Conservation (phyloP, 2,113 vertebrate species). For the Barbus barbus region DNA sequence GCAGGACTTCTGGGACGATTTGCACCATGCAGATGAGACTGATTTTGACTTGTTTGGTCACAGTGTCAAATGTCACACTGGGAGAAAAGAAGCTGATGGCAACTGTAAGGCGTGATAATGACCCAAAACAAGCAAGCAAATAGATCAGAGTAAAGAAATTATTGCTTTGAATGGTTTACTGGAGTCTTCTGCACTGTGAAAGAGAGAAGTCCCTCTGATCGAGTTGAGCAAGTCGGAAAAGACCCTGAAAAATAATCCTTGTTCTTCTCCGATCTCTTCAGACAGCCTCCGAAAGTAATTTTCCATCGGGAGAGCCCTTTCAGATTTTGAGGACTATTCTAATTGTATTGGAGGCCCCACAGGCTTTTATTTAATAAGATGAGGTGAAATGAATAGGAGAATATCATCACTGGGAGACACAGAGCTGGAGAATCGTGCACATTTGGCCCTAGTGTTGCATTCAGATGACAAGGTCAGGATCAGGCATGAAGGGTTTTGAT, state of each 20-base stretch:
- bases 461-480: constrained; percentile 4
- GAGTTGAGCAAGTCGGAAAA: neutral
- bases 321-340: constrained; percentile 65
- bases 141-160: too few species aligned
- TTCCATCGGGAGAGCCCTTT: neutral
- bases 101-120: neutral
- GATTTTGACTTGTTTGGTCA: neutral
- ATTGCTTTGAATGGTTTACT: neutral
- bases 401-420: constrained; percentile 64
- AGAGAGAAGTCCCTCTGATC: neutral
- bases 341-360: constrained; percentile 66
- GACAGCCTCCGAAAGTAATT: neutral
- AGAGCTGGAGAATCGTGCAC: neutral
- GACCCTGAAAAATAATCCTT: neutral
- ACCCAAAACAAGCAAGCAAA: neutral
- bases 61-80: neutral
- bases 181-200: too few species aligned
- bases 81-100: neutral
- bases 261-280: constrained; percentile 7
- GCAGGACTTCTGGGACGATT: neutral
- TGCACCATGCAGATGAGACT: neutral
- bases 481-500: neutral
- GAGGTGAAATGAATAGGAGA: constrained; percentile 61
- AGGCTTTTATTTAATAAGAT: constrained; percentile 68
- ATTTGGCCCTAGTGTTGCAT: neutral